Base-by-base conservation (phyloP, 2,888 invertebrate genomes). In the Caenorhabditis imperialis region DNA sequence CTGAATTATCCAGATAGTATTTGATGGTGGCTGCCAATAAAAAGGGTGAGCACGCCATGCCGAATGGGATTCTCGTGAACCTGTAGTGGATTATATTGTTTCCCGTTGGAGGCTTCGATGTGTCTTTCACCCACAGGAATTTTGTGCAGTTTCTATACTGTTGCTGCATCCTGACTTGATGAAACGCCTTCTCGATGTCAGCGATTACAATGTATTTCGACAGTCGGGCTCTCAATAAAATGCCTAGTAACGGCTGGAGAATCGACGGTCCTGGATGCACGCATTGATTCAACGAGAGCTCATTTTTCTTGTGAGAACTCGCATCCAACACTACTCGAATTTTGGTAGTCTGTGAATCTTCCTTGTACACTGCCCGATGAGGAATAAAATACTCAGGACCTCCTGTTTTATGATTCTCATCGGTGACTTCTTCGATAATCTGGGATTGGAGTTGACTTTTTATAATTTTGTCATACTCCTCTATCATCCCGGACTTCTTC, bases 81-180 rank as follows among this genome's bases (percentile, higher is more conserved):
- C 50, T 27, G 37, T 38, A 40, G 0, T 37, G 27, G 10, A 23
- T 16, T 16, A 65, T 30, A 20, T 72, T 72, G 3, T 30, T 16
- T 12, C 16, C 27, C 10, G 47, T 30, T 7, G 48, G 47, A 14
- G 61, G 60, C 8, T 25, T n/a, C 1, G n/a, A 6, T 4, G 20
- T 22, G n/a, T 63, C 48, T 25, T 57, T 57, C 2, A 72, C 1
- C 72, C 72, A 72, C 1, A 72, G 40, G 12, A 72, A 33, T 20
- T 42, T 22, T 6, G 14, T 47, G 16, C 5, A n/a, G 23, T 60
- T 16, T 8, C 60, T 20, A 40, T 3, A 45, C 23, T 58, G 18
- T 23, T 33, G 25, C 12, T 45, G 45, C 7, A 58, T 35, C 2
- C 25, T 14, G 5, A 58, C 38, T 22, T 58, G 58, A 14, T 58